These are phyloP conservation scores for Syrrhaptes paradoxus DNA, from an alignment of 2,113 vertebrate species.

Conservation along the genomic window DNA sequence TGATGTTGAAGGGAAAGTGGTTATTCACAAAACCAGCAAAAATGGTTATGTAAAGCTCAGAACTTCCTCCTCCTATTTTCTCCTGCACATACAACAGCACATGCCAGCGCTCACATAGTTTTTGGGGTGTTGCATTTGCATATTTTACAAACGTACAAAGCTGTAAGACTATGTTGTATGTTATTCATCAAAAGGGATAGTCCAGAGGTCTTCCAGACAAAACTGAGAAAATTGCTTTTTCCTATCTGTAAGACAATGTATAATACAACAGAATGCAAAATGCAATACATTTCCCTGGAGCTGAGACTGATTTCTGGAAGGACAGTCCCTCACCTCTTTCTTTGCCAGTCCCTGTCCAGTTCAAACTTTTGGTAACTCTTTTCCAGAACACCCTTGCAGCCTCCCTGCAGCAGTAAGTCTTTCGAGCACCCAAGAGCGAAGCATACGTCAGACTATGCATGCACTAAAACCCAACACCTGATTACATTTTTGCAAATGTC, in stretches of 20 bases:
- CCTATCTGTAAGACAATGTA: background rate
- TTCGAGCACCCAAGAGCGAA: background rate
- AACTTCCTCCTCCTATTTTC: background rate
- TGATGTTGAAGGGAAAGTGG: background rate
- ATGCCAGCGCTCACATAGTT: background rate
- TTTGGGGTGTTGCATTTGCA: background rate
- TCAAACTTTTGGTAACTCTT: background rate
- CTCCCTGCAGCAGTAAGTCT: background rate
- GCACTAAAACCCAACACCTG: background rate
- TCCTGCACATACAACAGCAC: background rate
- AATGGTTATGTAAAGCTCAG: background rate
- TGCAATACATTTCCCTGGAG: background rate
- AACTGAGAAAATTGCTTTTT: background rate
- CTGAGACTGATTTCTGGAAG: background rate
- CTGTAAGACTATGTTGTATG: background rate
- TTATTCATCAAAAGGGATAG: background rate
- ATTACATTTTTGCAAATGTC: conserved; percentile 33
- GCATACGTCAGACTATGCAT: background rate
- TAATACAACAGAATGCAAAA: background rate
- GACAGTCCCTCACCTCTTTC: background rate
- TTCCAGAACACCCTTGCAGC: background rate
- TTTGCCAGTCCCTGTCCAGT: background rate
- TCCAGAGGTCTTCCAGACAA: background rate
- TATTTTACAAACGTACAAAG: background rate
- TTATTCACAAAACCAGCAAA: background rate